Conservation (phyloP, 2,113 vertebrate species). For the Rhynchomys soricoides region DNA sequence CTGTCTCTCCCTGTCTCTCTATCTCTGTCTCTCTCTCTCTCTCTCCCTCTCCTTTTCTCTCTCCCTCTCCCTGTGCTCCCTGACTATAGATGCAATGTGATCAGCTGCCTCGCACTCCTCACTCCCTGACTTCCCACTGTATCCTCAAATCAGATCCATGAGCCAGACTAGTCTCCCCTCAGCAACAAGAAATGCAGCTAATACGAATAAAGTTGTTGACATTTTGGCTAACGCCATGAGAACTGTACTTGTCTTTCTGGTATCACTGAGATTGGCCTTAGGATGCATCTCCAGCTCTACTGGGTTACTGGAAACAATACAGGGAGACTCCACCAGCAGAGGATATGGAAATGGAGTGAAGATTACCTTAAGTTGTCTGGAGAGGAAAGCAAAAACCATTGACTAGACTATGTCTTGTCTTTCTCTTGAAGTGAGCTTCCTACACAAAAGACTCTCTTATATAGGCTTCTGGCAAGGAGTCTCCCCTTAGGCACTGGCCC, state of each 20-base stretch:
- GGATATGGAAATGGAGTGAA: neutral
- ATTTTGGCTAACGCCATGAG: neutral
- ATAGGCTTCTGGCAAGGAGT: neutral
- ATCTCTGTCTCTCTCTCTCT: no score
- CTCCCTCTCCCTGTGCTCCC: neutral
- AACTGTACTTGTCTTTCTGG: neutral
- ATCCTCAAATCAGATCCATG: neutral
- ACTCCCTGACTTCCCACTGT: neutral
- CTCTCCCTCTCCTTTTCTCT: neutral
- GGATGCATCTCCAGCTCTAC: neutral
- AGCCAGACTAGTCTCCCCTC: neutral
- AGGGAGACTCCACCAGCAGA: neutral
- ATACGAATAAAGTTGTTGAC: neutral
- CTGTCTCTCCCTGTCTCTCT: neutral
- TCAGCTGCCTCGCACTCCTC: neutral
- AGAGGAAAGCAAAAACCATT: slow-evolving; percentile 2
- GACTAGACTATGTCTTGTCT: neutral
- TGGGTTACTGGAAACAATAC: neutral
- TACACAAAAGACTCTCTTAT: slow-evolving; percentile 35
- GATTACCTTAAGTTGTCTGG: neutral
- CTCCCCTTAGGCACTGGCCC: neutral
- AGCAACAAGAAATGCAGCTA: neutral
- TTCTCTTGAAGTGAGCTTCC: neutral
- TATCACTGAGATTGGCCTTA: neutral
- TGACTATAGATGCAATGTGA: neutral